A percentile compares a stretch with the other conserved stretches of the same genome.
Conservation (phyloP, 1,140 invertebrate species). For the Trichomalopsis sarcophagae region DNA sequence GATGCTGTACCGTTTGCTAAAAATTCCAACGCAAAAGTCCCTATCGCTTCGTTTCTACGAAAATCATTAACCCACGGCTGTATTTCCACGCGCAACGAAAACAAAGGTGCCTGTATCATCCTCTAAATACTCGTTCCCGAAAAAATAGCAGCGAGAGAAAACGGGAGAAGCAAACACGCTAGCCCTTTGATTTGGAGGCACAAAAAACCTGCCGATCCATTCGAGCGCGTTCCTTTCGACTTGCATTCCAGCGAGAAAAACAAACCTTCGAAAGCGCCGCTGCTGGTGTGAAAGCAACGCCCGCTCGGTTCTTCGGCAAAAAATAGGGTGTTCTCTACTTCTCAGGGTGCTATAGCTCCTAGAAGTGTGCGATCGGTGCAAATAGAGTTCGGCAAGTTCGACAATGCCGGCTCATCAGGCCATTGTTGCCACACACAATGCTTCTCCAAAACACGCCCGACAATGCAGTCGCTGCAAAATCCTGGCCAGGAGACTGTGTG, state of each 20-base stretch:
- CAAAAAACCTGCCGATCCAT: background rate
- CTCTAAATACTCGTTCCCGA: too few relatives aligned
- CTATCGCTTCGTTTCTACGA: too few relatives aligned
- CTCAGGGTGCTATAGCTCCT: background rate
- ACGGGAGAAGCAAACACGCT: too few relatives aligned
- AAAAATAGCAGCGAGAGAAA: too few relatives aligned
- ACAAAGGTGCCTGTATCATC: too few relatives aligned
- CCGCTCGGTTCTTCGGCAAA: background rate
- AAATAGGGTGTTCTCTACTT: background rate
- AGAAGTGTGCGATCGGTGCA: slow-evolving; percentile 34
- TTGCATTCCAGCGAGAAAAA: background rate
- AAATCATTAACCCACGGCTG: too few relatives aligned
- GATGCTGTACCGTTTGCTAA: too few relatives aligned
- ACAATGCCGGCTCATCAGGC: slow-evolving; percentile 62
- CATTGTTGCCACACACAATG: slow-evolving; percentile 61
- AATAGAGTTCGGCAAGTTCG: slow-evolving; percentile 57
- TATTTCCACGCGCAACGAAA: too few relatives aligned
- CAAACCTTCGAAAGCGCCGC: background rate
- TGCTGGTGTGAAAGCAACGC: background rate
- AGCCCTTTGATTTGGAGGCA: background rate
- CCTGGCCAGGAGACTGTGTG: too few relatives aligned
- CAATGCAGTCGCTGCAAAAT: slow-evolving; percentile 47
- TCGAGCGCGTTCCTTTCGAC: background rate
- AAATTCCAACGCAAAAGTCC: too few relatives aligned
- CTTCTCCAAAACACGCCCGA: slow-evolving; percentile 55